phyloP scores from a whole-genome alignment of 2,888 invertebrate genomes.

The Spisula subtruncata region DNA sequence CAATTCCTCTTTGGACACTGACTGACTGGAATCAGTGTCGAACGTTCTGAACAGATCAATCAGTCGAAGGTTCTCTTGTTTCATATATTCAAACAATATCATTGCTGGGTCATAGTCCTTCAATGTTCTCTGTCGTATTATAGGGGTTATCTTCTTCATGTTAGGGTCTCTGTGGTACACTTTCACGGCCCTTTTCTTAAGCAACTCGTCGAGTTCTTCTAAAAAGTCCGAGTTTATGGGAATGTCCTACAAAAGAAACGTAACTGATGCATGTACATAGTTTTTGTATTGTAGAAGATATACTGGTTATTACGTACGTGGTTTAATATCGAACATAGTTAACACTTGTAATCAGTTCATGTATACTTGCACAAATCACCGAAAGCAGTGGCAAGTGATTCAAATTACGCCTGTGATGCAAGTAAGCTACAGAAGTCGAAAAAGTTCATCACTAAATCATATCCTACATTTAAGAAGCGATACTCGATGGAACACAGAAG shows the following conservation, averaged over 20 bases:
- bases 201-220: slow-evolving; percentile 56
- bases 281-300: too few relatives aligned
- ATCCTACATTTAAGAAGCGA: too few relatives aligned
- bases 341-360: too few relatives aligned
- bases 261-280: neutral
- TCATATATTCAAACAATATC: slow-evolving; percentile 77
- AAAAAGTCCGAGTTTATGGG: slow-evolving; percentile 71
- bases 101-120: slow-evolving; percentile 72
- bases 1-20: slow-evolving; percentile 70
- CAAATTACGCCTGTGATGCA: too few relatives aligned
- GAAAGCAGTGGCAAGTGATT: too few relatives aligned
- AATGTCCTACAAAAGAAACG: slow-evolving; percentile 67
- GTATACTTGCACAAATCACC: too few relatives aligned
- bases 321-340: too few relatives aligned
- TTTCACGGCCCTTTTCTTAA: slow-evolving; percentile 53
- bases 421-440: too few relatives aligned
- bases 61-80: slow-evolving; percentile 74
- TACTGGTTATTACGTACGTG: too few relatives aligned
- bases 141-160: slow-evolving; percentile 65
- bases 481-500: too few relatives aligned
- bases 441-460: too few relatives aligned
- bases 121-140: slow-evolving; percentile 56
- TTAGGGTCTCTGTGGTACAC: slow-evolving; percentile 70
- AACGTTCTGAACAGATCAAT: slow-evolving; percentile 74
- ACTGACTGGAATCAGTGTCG: slow-evolving; percentile 68